Conservation (phyloP, 2,797 vertebrate species). For the Hoplostethus mediterraneus region DNA sequence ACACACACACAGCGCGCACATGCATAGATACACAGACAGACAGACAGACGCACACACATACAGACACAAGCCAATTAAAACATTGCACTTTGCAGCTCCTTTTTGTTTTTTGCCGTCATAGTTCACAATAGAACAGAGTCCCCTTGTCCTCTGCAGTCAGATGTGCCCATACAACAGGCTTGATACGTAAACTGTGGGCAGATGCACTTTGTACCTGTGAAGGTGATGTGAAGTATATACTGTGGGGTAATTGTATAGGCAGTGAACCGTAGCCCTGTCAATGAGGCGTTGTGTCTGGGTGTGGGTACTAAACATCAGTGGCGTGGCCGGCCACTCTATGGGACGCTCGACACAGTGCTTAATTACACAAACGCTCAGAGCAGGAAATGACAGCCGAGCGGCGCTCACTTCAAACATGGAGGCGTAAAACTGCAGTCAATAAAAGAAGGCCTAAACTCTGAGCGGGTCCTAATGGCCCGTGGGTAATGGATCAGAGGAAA, state of each 20-base stretch:
- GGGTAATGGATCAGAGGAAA: constrained; percentile 65
- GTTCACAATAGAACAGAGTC: not conserved
- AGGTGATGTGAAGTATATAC: constrained; percentile 64
- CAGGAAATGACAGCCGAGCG: constrained; percentile 77
- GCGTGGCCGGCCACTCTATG: constrained; percentile 54
- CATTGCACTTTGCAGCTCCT: constrained; percentile 20
- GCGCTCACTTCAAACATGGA: constrained; percentile 78
- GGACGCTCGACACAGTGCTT: constrained; percentile 64
- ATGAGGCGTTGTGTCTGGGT: constrained; percentile 73
- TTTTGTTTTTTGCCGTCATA: constrained; percentile 1
- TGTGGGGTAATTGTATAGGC: constrained; percentile 63
- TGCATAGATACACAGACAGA: not conserved
- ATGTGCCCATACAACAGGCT: constrained; percentile 31
- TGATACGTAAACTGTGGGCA: constrained; percentile 53
- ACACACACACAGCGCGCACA: not conserved
- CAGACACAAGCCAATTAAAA: not conserved
- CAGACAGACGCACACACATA: not conserved
- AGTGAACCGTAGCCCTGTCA: constrained; percentile 71
- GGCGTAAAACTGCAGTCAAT: constrained; percentile 76
- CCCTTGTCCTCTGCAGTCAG: constrained; percentile 35
- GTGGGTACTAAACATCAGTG: constrained; percentile 71
- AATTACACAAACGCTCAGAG: constrained; percentile 76
- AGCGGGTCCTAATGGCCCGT: constrained; percentile 61
- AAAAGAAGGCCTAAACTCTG: constrained; percentile 72
- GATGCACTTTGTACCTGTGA: constrained; percentile 63